Evolutionary conservation across 2,797 vertebrate genomes (phyloP).

Genomic region (Diglossa cyanea): DNA sequence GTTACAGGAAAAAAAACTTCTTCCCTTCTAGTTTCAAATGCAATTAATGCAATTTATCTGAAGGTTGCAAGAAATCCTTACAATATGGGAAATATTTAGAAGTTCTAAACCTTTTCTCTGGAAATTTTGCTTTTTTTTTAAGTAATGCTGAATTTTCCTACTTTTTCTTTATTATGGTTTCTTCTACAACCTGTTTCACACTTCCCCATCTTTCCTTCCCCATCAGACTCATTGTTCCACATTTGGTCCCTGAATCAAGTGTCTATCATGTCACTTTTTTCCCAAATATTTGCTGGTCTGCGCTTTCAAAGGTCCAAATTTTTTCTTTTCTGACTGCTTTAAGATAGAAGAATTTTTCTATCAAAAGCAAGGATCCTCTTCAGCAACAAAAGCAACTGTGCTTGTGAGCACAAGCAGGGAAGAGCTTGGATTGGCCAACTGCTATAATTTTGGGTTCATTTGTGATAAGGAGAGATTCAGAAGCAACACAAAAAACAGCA

Average conservation of each 20-base stretch:
- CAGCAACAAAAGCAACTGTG: not conserved
- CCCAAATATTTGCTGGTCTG: not conserved
- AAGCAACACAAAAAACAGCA: not conserved
- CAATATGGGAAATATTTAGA: not conserved
- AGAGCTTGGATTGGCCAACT: not conserved
- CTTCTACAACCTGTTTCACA: not conserved
- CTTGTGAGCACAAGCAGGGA: not conserved
- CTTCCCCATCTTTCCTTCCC: not conserved
- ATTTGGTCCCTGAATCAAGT: not conserved
- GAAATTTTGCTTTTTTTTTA: not conserved
- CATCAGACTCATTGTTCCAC: not conserved
- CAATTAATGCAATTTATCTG: not conserved
- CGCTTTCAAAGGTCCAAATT: not conserved
- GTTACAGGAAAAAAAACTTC: not conserved
- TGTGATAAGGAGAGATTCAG: not conserved
- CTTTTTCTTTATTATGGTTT: not conserved
- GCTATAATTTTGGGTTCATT: fast-evolving
- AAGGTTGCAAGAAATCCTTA: not conserved
- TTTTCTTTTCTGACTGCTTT: not conserved
- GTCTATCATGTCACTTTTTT: not conserved
- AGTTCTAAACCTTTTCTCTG: not conserved
- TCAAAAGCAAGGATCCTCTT: not conserved
- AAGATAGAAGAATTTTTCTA: not conserved
- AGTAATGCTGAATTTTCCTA: not conserved
- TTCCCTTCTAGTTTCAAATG: not conserved